Base-by-base conservation (phyloP, 37 sponge, comb jelly and placozoan species). In the Bolinopsis microptera region DNA sequence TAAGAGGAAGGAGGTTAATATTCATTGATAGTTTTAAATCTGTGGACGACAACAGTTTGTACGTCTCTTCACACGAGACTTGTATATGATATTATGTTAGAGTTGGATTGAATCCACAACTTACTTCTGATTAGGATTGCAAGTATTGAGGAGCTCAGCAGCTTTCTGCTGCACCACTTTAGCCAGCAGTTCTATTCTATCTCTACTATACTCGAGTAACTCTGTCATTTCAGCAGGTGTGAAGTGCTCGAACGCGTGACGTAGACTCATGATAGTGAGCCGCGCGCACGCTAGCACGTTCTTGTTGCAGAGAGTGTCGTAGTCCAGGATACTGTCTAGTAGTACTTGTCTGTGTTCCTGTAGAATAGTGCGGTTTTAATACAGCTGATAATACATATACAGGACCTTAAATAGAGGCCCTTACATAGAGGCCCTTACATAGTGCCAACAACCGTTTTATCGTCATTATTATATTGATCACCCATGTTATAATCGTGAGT, bases 241-340 rank as follows among this genome's bases (percentile, higher is more conserved):
- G 26, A 70, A 70, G 74, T 70, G 5, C 3, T 70, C 74, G 21
- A 70, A 70, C 74, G 30, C 74, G 74, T 70, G 74, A 3, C 74
- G 74, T 2, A 70, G 74, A 70, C 74, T 70, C 74, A 70, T 70
- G 74, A 70, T 70, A n/a, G 74, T 70, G 74, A 70, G 74, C 2
- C 30, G 74, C 28, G 74, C 74, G 30, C 74, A 70, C 30, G 74
- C 74, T n/a, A 70, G 21, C 16, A 70, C 30, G 74, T 70, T 70
- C 74, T 26, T 22, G 74, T 70, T 22, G 74, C 24, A n/a, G 2
- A 70, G 74, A n/a, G 30, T 26, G 24, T 22, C 25, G 74, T 70
- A 70, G 74, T 70, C 30, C 74, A 70, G 74, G 74, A 70, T 70
- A n/a, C 30, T 70, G 30, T 70, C 26, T n/a, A 70, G 26, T n/a